These are phyloP conservation scores for Knipowitschia caucasica DNA, from an alignment of 2,797 vertebrate species.

Conservation along the genomic window DNA sequence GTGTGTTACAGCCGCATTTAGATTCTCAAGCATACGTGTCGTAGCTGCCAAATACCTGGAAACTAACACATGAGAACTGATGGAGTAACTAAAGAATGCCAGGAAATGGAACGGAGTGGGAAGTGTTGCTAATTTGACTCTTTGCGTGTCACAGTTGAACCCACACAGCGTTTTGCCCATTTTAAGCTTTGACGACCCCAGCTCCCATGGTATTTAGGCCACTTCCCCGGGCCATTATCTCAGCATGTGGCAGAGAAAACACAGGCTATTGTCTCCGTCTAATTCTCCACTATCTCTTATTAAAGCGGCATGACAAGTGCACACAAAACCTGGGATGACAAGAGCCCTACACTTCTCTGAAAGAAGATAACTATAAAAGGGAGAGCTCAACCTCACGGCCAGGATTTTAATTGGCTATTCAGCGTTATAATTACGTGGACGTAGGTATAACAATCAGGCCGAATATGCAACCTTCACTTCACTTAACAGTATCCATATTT, in stretches of 20 bases:
- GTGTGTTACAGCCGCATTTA: slow-evolving; percentile 35
- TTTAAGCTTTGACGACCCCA: slow-evolving; percentile 62
- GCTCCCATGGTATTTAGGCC: slow-evolving; percentile 70
- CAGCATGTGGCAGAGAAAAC: slow-evolving; percentile 61
- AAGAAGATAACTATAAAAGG: slow-evolving; percentile 69
- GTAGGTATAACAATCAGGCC: slow-evolving; percentile 68
- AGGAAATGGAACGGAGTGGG: slow-evolving; percentile 52
- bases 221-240: slow-evolving; percentile 67
- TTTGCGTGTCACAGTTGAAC: slow-evolving; percentile 62
- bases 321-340: slow-evolving; percentile 41
- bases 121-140: slow-evolving; percentile 70
- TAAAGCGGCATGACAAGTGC: slow-evolving; percentile 64
- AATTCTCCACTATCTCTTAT: slow-evolving; percentile 66
- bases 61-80: slow-evolving; percentile 44
- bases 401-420: slow-evolving; percentile 74
- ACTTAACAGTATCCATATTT: slow-evolving; percentile 57
- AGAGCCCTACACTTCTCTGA: slow-evolving; percentile 53
- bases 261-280: slow-evolving; percentile 63
- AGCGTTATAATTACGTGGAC: slow-evolving; percentile 68
- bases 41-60: slow-evolving; percentile 61
- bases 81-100: slow-evolving; percentile 38
- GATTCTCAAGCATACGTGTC: slow-evolving; percentile 20
- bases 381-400: slow-evolving; percentile 62
- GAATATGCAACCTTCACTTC: slow-evolving; percentile 71
- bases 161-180: slow-evolving; percentile 60